phyloP scores from a whole-genome alignment of 2,888 invertebrate genomes.

The Morpho helenor region DNA sequence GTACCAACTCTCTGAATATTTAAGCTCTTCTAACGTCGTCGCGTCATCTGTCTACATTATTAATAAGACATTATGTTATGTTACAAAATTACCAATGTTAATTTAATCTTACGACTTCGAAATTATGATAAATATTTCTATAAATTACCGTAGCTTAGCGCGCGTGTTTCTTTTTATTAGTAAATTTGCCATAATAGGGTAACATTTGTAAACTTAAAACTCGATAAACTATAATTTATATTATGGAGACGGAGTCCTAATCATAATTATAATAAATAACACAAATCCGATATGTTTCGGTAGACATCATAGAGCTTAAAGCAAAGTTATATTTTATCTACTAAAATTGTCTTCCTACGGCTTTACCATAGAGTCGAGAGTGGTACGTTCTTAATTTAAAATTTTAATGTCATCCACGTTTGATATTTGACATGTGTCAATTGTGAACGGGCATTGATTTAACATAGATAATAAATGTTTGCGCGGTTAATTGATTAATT shows the following conservation, averaged over 20 bases:
- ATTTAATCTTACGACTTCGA: constrained; percentile 1
- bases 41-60: neutral
- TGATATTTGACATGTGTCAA: constrained; percentile 65
- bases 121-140: constrained; percentile 5
- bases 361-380: constrained; percentile 9
- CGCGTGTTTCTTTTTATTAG: constrained; percentile 10
- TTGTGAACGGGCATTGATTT: constrained; percentile 43
- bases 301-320: constrained; percentile 23
- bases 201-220: constrained; percentile 6
- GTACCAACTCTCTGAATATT: too few relatives aligned
- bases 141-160: neutral
- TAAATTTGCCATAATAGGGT: constrained; percentile 4
- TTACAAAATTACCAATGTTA: neutral
- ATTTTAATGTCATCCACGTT: constrained; percentile 19
- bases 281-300: constrained; percentile 31
- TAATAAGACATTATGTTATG: neutral
- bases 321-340: constrained; percentile 2
- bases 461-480: constrained; percentile 9
- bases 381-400: constrained; percentile 2
- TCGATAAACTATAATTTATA: constrained; percentile 10
- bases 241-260: constrained; percentile 10
- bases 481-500: constrained; percentile 10
- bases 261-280: constrained; percentile 25
- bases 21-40: too few relatives aligned
- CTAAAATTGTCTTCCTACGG: constrained; percentile 1